phyloP scores from a whole-genome alignment of 2,888 invertebrate genomes.

The Scrobipalpa atriplicella region DNA sequence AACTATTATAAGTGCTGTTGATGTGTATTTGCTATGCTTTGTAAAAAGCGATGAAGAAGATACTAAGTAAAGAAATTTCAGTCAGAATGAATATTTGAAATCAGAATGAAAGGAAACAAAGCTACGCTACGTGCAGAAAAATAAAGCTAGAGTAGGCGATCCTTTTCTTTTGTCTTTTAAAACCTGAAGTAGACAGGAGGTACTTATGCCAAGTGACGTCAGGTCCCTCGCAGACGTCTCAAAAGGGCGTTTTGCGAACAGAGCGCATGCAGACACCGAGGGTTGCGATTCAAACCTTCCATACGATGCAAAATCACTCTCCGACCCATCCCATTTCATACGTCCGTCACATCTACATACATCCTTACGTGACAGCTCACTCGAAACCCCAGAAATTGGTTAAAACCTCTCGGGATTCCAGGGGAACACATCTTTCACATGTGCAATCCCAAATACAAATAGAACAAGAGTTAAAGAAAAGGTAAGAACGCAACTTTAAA shows the following conservation, averaged over 20 bases:
- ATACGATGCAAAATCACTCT: constrained; percentile 59
- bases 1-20: neutral
- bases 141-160: neutral
- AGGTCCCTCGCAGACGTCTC: constrained; percentile 65
- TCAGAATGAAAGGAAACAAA: neutral
- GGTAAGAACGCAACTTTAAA: constrained; percentile 1
- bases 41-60: no score
- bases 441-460: neutral
- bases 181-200: constrained; percentile 32
- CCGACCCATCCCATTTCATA: constrained; percentile 40
- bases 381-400: constrained; percentile 20
- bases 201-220: constrained; percentile 46
- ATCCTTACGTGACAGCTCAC: constrained; percentile 42
- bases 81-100: neutral
- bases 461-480: neutral
- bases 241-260: constrained; percentile 69
- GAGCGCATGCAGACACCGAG: constrained; percentile 64
- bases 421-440: constrained; percentile 13
- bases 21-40: neutral
- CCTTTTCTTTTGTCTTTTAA: constrained; percentile 18
- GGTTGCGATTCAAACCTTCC: constrained; percentile 54
- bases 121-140: neutral
- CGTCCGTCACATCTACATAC: constrained; percentile 39
- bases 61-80: no score
- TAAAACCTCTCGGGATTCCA: neutral